Percentiles rank a stretch among this genome's conserved stretches.
These are phyloP conservation scores for Nilaparvata lugens DNA, from an alignment of 1,140 invertebrate genomes.

Conservation along the genomic window DNA sequence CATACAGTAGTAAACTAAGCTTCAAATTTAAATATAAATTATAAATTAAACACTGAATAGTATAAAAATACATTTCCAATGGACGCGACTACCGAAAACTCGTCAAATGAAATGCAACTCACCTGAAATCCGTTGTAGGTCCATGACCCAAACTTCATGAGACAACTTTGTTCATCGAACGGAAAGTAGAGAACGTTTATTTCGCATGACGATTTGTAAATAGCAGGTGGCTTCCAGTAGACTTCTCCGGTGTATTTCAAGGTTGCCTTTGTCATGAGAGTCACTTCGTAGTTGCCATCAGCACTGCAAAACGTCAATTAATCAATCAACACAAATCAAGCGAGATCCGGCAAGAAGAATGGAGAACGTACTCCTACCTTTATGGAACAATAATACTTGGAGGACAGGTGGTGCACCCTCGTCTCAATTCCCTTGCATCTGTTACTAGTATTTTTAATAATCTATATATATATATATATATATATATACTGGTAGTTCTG, in stretches of 20 bases:
- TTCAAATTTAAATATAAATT: neutral
- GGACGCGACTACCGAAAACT: neutral
- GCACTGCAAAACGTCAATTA: slow-evolving; percentile 46
- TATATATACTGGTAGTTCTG: too few relatives aligned
- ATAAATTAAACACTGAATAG: neutral
- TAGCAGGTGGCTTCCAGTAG: slow-evolving; percentile 95
- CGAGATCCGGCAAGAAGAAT: too few relatives aligned
- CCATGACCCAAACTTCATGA: slow-evolving; percentile 96
- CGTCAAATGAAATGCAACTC: slow-evolving; percentile 43
- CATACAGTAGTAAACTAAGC: neutral
- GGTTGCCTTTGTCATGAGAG: slow-evolving; percentile 93
- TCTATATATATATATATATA: too few relatives aligned
- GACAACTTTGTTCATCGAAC: slow-evolving; percentile 87
- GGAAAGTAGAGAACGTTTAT: slow-evolving; percentile 95
- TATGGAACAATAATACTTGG: too few relatives aligned
- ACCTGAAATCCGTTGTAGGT: slow-evolving; percentile 86
- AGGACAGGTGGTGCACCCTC: too few relatives aligned
- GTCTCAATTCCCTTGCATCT: too few relatives aligned
- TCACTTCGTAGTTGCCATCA: slow-evolving; percentile 96
- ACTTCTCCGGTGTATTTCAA: slow-evolving; percentile 83
- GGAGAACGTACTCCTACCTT: too few relatives aligned
- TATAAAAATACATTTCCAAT: neutral
- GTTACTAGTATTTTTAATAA: too few relatives aligned
- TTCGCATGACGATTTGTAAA: slow-evolving; percentile 96
- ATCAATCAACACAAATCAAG: too few relatives aligned